Base-by-base conservation (phyloP, 1,140 invertebrate genomes). In the Zaprionus kolodkinae region DNA sequence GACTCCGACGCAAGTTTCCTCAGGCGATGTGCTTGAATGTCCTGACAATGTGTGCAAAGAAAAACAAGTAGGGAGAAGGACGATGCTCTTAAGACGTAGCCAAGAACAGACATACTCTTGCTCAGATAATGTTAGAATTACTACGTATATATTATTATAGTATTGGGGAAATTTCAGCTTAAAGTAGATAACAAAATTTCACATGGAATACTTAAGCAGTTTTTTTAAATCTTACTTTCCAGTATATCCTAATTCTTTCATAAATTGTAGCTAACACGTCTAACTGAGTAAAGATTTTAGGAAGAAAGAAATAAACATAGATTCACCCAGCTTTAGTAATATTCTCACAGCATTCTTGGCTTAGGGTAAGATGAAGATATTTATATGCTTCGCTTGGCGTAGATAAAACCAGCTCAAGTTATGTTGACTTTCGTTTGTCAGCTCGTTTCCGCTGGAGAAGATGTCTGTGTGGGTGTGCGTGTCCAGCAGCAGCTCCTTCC, bases 341-440 rank as follows among this genome's bases (percentile, higher is more conserved):
- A 21, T 45, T 45, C 2, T 59, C 33, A 65, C 1, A 21, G 21
- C 2, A 21, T 21, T 2, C 21, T 21, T 21, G 2, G 21, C 21
- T 21, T 21, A 21, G 21, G 21, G 21, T 40, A 60, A 25, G 33
- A 25, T 59, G 12, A 54, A 7, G 9, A 62, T 66, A 74, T 56
- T 74, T 74, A 56, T 74, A 38, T 57, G 57, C 57, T 38, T 43
- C 45, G 45, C n/a, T n/a, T 60, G 54, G 25, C 59, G 66, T 38
- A 40, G 57, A 82, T 72, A 76, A 79, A 70, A 76, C 59, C 66
- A 73, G 72, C 71, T 74, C 61, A 52, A 52, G 76, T 55, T 56
- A 70, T 69, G 76, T 72, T 69, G 67, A 52, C 78, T 69, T 73
- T 76, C 40, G 33, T n/a, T 45, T 72, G 83, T 70, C 75, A 79